These are phyloP conservation scores for Pangasius djambal DNA, from an alignment of 2,797 vertebrate genomes.

Conservation along the genomic window DNA sequence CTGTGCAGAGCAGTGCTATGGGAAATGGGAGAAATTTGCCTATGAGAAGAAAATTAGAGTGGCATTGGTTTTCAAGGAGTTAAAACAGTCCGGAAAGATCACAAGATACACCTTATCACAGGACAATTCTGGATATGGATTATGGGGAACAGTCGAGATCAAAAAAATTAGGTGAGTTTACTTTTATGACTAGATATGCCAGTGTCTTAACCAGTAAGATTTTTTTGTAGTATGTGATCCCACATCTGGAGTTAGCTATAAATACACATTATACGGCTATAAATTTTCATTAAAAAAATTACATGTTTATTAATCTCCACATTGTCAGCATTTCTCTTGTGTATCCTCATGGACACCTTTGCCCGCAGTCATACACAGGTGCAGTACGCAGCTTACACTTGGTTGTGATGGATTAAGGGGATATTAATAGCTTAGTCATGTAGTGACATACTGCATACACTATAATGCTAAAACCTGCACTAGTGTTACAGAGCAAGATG, in stretches of 20 bases:
- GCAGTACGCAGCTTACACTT: constrained; percentile 8
- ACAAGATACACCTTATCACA: neutral
- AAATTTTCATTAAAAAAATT: neutral
- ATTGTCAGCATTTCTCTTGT: neutral
- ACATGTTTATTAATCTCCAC: neutral
- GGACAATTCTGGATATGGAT: constrained; percentile 11
- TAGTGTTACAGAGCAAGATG: neutral
- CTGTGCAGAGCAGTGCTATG: neutral
- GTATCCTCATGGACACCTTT: neutral
- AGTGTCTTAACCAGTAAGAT: too few species aligned
- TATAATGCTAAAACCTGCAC: constrained; percentile 4
- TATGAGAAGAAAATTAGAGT: neutral
- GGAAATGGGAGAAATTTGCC: neutral
- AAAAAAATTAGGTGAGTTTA: constrained; percentile 10
- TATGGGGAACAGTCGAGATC: neutral
- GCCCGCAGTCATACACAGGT: constrained; percentile 14
- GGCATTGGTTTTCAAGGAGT: neutral
- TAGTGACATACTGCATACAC: neutral
- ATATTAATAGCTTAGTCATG: constrained; percentile 14
- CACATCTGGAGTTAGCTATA: neutral
- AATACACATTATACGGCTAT: neutral
- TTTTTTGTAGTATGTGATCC: neutral
- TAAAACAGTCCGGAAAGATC: neutral
- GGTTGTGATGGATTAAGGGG: constrained; percentile 2
- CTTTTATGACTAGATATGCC: neutral